phyloP scores from a whole-genome alignment of 2,797 vertebrate species.

The Apogon talboti region DNA sequence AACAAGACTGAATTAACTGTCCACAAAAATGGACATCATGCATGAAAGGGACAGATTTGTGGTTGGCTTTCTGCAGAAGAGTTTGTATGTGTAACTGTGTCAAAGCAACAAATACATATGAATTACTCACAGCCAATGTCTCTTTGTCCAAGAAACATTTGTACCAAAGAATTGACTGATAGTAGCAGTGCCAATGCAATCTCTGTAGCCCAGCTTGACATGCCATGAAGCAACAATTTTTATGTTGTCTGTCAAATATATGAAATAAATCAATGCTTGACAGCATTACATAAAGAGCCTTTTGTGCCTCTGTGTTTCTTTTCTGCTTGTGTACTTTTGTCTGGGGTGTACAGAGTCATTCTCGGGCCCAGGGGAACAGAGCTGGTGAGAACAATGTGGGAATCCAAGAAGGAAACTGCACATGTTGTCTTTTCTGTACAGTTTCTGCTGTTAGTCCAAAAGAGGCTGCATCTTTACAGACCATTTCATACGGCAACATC shows the following conservation, averaged over 20 bases:
- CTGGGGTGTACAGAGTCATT: slow-evolving; percentile 71
- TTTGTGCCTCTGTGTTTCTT: slow-evolving; percentile 79
- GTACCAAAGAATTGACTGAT: slow-evolving; percentile 49
- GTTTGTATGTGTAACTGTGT: slow-evolving; percentile 42
- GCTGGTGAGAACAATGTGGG: slow-evolving; percentile 78
- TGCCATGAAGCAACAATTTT: slow-evolving; percentile 73
- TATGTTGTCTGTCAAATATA: slow-evolving; percentile 79
- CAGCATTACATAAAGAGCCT: slow-evolving; percentile 80
- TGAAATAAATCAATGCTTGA: slow-evolving; percentile 77
- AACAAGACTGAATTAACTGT: too few relatives aligned
- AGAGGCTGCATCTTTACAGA: slow-evolving; percentile 81
- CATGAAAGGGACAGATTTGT: slow-evolving; percentile 10
- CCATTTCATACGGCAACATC: slow-evolving; percentile 84
- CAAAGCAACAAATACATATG: slow-evolving; percentile 54
- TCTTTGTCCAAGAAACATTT: slow-evolving; percentile 58
- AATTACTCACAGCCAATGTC: slow-evolving; percentile 53
- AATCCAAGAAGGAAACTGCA: slow-evolving; percentile 78
- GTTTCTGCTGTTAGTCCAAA: slow-evolving; percentile 74
- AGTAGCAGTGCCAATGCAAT: slow-evolving; percentile 51
- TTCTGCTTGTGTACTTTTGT: slow-evolving; percentile 75
- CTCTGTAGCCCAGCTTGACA: slow-evolving; percentile 69
- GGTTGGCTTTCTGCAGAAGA: slow-evolving; percentile 28
- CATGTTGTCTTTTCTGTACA: slow-evolving; percentile 77
- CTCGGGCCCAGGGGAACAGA: slow-evolving; percentile 65
- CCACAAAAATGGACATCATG: too few relatives aligned